phyloP scores from a whole-genome alignment of 1,140 invertebrate genomes.

The Liolophura sinensis region DNA sequence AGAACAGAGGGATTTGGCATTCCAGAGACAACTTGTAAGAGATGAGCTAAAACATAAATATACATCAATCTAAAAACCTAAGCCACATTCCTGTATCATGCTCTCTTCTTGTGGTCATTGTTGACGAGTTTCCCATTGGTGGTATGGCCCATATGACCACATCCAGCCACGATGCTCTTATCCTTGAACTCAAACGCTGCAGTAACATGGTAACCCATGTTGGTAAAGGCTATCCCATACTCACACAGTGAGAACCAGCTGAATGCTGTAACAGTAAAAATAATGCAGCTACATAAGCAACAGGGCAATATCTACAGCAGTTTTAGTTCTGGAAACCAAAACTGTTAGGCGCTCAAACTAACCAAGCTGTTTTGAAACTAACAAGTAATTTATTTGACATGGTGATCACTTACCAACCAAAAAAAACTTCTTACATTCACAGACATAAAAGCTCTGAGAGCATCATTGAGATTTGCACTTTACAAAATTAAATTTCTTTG shows the following conservation, averaged over 20 bases:
- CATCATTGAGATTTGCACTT: no score
- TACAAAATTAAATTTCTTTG: no score
- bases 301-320: background rate
- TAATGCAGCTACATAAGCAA: constrained; percentile 4
- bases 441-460: background rate
- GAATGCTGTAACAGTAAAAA: constrained; percentile 72
- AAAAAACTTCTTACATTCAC: background rate
- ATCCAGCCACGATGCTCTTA: background rate
- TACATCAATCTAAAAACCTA: no score
- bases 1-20: no score
- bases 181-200: constrained; percentile 77
- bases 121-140: no score
- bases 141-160: no score
- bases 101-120: no score
- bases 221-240: constrained; percentile 85
- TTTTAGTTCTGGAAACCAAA: no score
- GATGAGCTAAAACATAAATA: no score
- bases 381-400: constrained; percentile 5
- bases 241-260: constrained; percentile 92
- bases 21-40: no score
- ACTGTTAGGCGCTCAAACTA: constrained; percentile 4
- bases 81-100: no score
- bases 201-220: constrained; percentile 89
- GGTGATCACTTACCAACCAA: background rate
- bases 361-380: background rate